Evolutionary conservation across 2,797 vertebrate genomes (phyloP).

Genomic region (Hypotaenidia philippensis): DNA sequence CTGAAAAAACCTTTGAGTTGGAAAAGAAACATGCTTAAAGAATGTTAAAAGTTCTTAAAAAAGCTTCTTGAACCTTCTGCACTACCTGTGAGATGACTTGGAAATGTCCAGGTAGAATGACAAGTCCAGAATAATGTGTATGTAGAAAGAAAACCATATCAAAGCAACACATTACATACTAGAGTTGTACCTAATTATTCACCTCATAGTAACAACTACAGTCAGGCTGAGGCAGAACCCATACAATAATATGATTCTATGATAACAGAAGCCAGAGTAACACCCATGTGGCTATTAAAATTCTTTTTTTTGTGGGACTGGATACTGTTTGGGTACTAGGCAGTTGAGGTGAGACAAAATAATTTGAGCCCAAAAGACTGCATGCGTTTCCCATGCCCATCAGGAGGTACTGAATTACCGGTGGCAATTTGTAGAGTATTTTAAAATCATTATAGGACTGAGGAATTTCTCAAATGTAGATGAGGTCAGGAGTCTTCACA

Average conservation of each 20-base stretch:
- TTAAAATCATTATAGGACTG: neutral
- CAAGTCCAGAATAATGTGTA: neutral
- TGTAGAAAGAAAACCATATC: neutral
- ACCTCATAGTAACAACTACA: neutral
- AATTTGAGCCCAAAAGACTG: neutral
- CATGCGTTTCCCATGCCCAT: neutral
- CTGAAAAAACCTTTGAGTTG: neutral
- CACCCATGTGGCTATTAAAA: neutral
- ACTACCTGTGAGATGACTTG: neutral
- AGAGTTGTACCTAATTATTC: neutral
- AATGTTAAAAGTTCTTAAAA: neutral
- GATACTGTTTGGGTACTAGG: neutral
- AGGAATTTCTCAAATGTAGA: neutral
- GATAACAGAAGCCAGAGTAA: neutral
- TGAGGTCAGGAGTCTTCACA: neutral
- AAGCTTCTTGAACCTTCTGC: neutral
- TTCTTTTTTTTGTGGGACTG: neutral
- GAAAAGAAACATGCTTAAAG: neutral
- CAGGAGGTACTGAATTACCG: neutral
- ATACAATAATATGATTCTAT: neutral
- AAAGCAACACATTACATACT: neutral
- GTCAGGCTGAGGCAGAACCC: neutral
- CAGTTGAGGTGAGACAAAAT: neutral
- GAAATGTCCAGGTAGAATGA: neutral
- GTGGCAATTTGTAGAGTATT: neutral